These are phyloP conservation scores for Percina caprodes DNA, from an alignment of 2,113 vertebrate species.

Conservation along the genomic window DNA sequence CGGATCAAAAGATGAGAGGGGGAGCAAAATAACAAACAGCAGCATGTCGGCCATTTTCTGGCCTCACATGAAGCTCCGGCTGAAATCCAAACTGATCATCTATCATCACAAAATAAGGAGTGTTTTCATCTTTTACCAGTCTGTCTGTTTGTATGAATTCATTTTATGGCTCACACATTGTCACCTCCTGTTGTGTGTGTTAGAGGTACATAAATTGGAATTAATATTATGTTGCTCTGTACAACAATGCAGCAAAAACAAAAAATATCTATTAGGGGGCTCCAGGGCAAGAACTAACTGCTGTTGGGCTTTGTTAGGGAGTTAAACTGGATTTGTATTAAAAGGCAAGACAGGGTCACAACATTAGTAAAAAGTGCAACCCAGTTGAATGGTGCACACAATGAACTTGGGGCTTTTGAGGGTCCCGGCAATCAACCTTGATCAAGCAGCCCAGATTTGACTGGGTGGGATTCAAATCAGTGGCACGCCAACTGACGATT, in stretches of 20 bases:
- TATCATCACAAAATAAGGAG: conserved; percentile 11
- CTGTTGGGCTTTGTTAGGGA: background rate
- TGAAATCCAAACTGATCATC: conserved; percentile 35
- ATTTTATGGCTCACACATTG: background rate
- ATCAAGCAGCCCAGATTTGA: background rate
- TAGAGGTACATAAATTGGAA: too few relatives aligned
- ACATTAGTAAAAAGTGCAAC: background rate
- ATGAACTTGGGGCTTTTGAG: background rate
- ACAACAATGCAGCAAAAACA: too few relatives aligned
- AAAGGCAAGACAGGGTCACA: background rate
- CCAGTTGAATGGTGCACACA: background rate
- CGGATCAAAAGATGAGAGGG: conserved; percentile 53
- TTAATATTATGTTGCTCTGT: too few relatives aligned
- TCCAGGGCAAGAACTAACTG: too few relatives aligned
- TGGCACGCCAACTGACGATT: background rate
- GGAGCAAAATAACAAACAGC: conserved; percentile 56
- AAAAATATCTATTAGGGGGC: too few relatives aligned
- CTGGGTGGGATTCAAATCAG: background rate
- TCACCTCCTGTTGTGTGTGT: background rate
- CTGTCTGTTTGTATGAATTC: background rate
- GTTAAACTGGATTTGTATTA: background rate
- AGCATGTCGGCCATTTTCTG: conserved; percentile 70
- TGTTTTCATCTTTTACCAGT: background rate
- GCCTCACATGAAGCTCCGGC: conserved; percentile 29
- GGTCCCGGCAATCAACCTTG: background rate